A percentile compares a stretch with the other conserved stretches of the same genome.
Conservation (phyloP, 2,797 vertebrate genomes). For the Carduelis carduelis region DNA sequence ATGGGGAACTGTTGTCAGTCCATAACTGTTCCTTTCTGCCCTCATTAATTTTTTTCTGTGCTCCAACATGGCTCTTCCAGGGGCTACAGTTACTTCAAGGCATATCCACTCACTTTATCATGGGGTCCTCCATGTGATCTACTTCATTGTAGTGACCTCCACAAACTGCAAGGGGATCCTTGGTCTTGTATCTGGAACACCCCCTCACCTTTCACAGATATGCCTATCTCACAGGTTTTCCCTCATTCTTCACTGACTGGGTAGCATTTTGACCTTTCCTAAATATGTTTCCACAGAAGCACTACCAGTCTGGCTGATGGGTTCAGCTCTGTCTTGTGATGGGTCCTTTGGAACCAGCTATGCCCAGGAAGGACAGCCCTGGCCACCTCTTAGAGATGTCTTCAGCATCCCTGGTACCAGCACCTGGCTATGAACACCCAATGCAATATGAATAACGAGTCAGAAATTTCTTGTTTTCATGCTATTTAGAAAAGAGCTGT, state of each 20-base stretch:
- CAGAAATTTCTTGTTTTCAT: not conserved
- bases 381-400: not conserved
- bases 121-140: not conserved
- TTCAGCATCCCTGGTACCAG: not conserved
- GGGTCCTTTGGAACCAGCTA: not conserved
- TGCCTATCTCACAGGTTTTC: not conserved
- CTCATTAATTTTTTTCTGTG: not conserved
- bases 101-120: not conserved
- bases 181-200: not conserved
- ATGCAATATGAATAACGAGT: not conserved
- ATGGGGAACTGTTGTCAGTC: rapidly evolving
- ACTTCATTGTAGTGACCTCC: not conserved
- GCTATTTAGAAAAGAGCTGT: not conserved
- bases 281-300: not conserved
- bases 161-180: not conserved
- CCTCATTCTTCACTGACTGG: not conserved
- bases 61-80: not conserved
- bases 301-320: not conserved
- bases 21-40: not conserved
- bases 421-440: not conserved
- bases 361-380: not conserved
- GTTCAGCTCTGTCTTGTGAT: not conserved
- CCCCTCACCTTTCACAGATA: rapidly evolving
- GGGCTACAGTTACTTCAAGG: not conserved
- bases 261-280: not conserved